Evolutionary conservation across 1,140 invertebrate genomes (phyloP).

Genomic region (Drosophila quadrilineata): DNA sequence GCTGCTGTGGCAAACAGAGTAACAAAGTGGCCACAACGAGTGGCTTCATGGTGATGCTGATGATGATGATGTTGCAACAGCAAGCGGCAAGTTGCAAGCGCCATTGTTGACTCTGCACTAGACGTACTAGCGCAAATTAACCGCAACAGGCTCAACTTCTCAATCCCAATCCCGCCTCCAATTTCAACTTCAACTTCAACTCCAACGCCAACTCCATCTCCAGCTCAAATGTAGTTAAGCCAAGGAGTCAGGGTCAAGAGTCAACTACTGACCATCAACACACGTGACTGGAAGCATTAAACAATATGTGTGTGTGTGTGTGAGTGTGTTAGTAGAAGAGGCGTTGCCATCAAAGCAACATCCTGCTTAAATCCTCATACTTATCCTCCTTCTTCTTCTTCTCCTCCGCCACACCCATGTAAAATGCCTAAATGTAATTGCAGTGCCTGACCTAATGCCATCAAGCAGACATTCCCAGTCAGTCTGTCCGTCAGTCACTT

Average conservation of each 20-base stretch:
- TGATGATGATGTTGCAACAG: conserved; percentile 2
- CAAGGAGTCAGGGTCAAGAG: not conserved
- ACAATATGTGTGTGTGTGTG: conserved; percentile 13
- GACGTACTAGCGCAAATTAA: conserved; percentile 45
- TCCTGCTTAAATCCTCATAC: not conserved
- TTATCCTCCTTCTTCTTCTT: not conserved
- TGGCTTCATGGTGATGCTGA: conserved; percentile 6
- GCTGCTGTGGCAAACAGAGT: conserved; percentile 16
- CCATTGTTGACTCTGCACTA: conserved; percentile 43
- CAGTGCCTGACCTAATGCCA: not conserved
- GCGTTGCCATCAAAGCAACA: conserved; percentile 18
- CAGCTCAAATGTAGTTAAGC: too few relatives aligned
- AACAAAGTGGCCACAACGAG: conserved; percentile 8
- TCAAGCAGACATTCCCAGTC: not conserved
- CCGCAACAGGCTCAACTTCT: conserved; percentile 39
- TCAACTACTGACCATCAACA: conserved; percentile 6
- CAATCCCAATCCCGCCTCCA: too few relatives aligned
- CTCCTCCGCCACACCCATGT: not conserved
- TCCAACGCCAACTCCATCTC: too few relatives aligned
- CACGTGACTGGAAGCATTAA: conserved; percentile 47
- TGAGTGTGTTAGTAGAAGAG: conserved; percentile 3
- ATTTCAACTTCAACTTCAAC: too few relatives aligned
- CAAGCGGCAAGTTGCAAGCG: conserved; percentile 7
- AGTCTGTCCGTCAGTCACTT: not conserved
- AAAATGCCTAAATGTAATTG: conserved; percentile 15